These are phyloP conservation scores for Ochotona curzoniae DNA, from an alignment of 2,113 vertebrate genomes.

Conservation along the genomic window DNA sequence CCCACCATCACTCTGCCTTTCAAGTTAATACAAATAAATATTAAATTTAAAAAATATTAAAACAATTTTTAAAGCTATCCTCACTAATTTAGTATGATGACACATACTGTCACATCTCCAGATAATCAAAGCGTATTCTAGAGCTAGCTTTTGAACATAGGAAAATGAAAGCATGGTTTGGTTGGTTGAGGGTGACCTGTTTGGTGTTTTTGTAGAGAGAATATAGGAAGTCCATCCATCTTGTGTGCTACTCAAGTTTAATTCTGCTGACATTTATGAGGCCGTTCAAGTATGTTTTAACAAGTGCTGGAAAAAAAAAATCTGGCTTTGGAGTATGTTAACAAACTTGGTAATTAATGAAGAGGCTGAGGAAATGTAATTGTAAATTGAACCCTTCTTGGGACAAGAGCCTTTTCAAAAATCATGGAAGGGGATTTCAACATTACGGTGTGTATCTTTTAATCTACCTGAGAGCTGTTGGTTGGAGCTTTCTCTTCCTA, in stretches of 20 bases:
- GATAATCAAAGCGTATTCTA: neutral
- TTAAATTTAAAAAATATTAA: too few species aligned
- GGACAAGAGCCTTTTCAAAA: constrained; percentile 29
- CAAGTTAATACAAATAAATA: too few species aligned
- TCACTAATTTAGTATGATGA: constrained; percentile 22
- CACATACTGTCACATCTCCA: neutral
- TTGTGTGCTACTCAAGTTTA: neutral
- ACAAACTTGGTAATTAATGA: constrained; percentile 6
- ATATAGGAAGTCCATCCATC: neutral
- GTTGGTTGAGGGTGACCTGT: neutral
- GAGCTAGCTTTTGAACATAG: neutral
- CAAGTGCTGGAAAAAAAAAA: constrained; percentile 3
- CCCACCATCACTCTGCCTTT: too few species aligned
- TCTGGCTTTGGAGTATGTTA: neutral
- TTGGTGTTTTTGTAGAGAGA: neutral
- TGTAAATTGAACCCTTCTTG: neutral
- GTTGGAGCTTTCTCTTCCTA: neutral
- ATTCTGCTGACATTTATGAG: neutral
- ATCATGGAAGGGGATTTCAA: neutral
- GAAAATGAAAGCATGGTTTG: neutral
- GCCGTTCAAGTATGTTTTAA: neutral
- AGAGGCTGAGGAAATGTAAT: neutral
- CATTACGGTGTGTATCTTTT: neutral
- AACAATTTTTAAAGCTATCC: neutral
- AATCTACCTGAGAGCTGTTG: neutral